phyloP scores from a whole-genome alignment of 2,797 vertebrate species.

The Darevskia nairensis region DNA sequence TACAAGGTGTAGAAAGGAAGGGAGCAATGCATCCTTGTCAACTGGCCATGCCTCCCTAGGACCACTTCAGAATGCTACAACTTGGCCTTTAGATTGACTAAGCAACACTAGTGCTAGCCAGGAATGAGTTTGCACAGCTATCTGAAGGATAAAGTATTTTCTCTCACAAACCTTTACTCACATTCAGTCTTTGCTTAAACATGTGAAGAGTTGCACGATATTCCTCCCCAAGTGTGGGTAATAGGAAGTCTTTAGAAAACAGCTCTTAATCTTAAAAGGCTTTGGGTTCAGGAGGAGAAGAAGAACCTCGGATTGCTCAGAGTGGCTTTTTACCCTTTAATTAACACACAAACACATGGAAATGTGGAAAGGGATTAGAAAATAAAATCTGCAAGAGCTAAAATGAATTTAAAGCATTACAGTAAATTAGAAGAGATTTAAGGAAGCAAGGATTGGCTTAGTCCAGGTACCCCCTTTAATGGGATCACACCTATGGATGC shows the following conservation, averaged over 20 bases:
- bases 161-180: slow-evolving; percentile 2
- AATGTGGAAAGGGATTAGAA: slow-evolving; percentile 74
- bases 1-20: neutral
- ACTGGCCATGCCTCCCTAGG: neutral
- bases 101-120: neutral
- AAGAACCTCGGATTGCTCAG: slow-evolving; percentile 65
- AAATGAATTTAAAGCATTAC: slow-evolving; percentile 71
- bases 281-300: slow-evolving; percentile 53
- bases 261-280: slow-evolving; percentile 69
- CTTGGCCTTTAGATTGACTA: neutral
- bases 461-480: slow-evolving; percentile 66
- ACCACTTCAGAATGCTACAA: neutral
- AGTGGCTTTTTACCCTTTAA: slow-evolving; percentile 77
- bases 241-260: slow-evolving; percentile 35
- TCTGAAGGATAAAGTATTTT: neutral
- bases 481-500: slow-evolving; percentile 71
- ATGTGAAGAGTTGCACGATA: slow-evolving; percentile 22
- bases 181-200: slow-evolving; percentile 34
- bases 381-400: slow-evolving; percentile 70
- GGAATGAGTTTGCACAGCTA: neutral
- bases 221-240: slow-evolving; percentile 17
- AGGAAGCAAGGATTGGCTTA: slow-evolving; percentile 67
- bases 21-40: neutral
- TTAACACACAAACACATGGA: slow-evolving; percentile 77
- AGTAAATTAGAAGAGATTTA: slow-evolving; percentile 76